phyloP scores from a whole-genome alignment of 2,797 vertebrate genomes.

The Pangasius macronema region DNA sequence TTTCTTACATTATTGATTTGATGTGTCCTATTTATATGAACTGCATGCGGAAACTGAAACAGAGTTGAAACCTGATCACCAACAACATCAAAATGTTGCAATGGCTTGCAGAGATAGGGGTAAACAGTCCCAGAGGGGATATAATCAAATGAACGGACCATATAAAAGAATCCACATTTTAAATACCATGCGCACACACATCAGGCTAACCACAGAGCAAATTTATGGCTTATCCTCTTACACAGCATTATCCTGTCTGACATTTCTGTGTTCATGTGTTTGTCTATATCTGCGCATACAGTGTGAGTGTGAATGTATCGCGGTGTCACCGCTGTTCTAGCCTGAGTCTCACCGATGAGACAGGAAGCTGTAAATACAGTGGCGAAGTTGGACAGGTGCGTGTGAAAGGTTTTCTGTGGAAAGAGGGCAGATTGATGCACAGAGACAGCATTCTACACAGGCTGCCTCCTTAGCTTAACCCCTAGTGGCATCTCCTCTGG shows the following conservation, averaged over 20 bases:
- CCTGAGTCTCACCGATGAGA: constrained; percentile 25
- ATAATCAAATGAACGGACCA: neutral
- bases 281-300: neutral
- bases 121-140: neutral
- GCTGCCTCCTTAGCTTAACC: constrained; percentile 21
- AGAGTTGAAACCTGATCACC: neutral
- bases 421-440: neutral
- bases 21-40: neutral
- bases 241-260: neutral
- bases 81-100: neutral
- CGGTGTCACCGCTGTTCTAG: neutral
- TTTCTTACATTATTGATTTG: neutral
- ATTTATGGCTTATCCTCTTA: neutral
- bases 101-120: neutral
- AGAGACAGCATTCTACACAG: constrained; percentile 12
- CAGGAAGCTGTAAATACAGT: neutral
- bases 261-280: neutral
- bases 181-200: neutral
- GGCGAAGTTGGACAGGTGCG: neutral
- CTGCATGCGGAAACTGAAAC: neutral
- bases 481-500: neutral
- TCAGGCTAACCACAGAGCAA: neutral
- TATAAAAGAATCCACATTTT: neutral
- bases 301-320: neutral
- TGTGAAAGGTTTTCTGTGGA: constrained; percentile 23